phyloP scores from a whole-genome alignment of 2,888 invertebrate species.

The Spodoptera picta region DNA sequence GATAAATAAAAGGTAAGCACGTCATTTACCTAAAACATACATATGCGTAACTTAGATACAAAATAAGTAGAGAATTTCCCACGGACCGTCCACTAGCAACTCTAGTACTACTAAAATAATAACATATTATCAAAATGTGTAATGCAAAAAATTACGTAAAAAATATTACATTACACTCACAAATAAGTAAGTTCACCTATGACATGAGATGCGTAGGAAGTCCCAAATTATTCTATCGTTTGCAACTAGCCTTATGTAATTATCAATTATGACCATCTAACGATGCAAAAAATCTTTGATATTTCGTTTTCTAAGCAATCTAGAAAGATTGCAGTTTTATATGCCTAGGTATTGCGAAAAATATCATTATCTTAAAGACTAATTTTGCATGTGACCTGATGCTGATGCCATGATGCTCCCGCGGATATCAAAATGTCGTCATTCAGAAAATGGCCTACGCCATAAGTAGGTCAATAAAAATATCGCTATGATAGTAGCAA shows the following conservation, averaged over 20 bases:
- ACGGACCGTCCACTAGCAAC: conserved; percentile 6
- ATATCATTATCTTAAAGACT: conserved; percentile 11
- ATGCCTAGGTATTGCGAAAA: conserved; percentile 22
- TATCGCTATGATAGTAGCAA: too few relatives aligned
- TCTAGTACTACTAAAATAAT: conserved; percentile 10
- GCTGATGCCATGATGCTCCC: too few relatives aligned
- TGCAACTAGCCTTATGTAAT: conserved; percentile 26
- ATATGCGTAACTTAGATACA: too few relatives aligned
- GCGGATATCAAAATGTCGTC: too few relatives aligned
- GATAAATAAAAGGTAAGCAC: too few relatives aligned
- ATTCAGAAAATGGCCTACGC: not conserved
- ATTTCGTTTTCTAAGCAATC: conserved; percentile 24
- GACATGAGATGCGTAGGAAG: conserved; percentile 68
- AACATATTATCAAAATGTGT: conserved; percentile 4
- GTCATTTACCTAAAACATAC: too few relatives aligned
- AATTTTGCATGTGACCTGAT: not conserved
- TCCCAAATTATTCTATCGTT: conserved; percentile 73
- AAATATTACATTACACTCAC: conserved; percentile 10
- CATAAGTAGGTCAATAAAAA: too few relatives aligned
- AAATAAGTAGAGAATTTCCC: conserved; percentile 8
- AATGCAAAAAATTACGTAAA: conserved; percentile 24
- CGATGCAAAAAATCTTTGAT: conserved; percentile 26
- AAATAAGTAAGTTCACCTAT: conserved; percentile 67
- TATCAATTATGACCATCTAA: conserved; percentile 17
- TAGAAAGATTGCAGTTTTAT: conserved; percentile 21